Evolutionary conservation across 2,888 invertebrate species (phyloP).

Genomic region (Cryptocheilus praepositus): DNA sequence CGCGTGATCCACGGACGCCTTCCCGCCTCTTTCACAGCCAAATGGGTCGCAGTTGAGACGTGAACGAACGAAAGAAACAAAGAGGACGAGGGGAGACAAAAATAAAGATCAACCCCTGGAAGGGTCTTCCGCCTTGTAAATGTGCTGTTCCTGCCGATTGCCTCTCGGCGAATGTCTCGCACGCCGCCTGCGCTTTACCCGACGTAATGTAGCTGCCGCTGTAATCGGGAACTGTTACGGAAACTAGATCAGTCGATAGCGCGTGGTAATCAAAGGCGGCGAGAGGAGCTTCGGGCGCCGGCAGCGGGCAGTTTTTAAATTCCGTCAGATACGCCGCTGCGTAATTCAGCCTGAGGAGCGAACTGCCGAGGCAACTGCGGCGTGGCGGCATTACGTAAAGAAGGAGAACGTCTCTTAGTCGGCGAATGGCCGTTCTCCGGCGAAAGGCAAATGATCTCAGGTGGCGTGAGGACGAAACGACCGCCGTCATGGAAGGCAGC

Average conservation of each 20-base stretch:
- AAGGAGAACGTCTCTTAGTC: too few species aligned
- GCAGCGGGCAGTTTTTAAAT: background rate
- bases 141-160: too few species aligned
- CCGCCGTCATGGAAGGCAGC: too few species aligned
- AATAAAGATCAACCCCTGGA: conserved; percentile 42
- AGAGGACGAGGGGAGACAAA: conserved; percentile 40
- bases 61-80: conserved; percentile 47
- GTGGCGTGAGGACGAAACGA: too few species aligned
- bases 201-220: background rate
- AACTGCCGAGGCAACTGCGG: too few species aligned
- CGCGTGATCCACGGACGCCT: conserved; percentile 4
- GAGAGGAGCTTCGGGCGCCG: background rate
- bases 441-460: too few species aligned
- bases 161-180: background rate
- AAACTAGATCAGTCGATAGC: conserved; percentile 8
- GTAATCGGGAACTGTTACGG: conserved; percentile 10
- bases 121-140: too few species aligned
- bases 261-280: background rate
- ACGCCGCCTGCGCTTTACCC: background rate
- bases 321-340: too few species aligned
- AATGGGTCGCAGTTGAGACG: conserved; percentile 54
- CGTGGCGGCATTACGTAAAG: too few species aligned
- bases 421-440: too few species aligned
- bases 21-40: conserved; percentile 42
- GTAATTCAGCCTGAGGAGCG: too few species aligned